phyloP scores from a whole-genome alignment of 2,797 vertebrate genomes.

The Bucorvus abyssinicus region DNA sequence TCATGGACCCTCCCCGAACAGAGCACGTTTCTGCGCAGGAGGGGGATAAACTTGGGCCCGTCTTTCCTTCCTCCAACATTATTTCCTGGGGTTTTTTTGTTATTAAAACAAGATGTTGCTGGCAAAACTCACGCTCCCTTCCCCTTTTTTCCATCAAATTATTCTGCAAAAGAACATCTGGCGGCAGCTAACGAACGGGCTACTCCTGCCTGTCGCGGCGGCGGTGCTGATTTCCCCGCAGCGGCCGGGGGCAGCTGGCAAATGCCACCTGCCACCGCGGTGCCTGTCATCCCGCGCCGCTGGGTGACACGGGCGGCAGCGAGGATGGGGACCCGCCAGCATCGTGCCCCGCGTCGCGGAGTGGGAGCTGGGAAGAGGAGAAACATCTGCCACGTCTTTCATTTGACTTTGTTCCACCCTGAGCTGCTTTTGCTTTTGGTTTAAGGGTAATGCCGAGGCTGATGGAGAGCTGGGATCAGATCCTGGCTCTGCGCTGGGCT shows the following conservation, averaged over 20 bases:
- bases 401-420: not conserved
- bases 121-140: not conserved
- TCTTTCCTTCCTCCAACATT: not conserved
- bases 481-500: not conserved
- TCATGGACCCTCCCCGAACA: rapidly evolving
- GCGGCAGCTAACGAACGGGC: not conserved
- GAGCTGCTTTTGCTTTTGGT: not conserved
- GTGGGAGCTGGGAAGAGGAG: not conserved
- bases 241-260: not conserved
- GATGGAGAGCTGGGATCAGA: not conserved
- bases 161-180: conserved; percentile 49
- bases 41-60: not conserved
- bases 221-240: not conserved
- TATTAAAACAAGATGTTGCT: conserved; percentile 48
- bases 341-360: rapidly evolving
- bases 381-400: conserved; percentile 43
- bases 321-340: rapidly evolving
- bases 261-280: not conserved
- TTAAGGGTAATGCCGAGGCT: not conserved
- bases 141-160: conserved; percentile 7
- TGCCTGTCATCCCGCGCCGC: not conserved
- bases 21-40: not conserved
- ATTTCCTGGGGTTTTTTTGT: not conserved
- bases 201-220: rapidly evolving
- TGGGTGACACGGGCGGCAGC: not conserved